Base-by-base conservation (phyloP, 2,888 invertebrate species). In the Philereme vetulata region DNA sequence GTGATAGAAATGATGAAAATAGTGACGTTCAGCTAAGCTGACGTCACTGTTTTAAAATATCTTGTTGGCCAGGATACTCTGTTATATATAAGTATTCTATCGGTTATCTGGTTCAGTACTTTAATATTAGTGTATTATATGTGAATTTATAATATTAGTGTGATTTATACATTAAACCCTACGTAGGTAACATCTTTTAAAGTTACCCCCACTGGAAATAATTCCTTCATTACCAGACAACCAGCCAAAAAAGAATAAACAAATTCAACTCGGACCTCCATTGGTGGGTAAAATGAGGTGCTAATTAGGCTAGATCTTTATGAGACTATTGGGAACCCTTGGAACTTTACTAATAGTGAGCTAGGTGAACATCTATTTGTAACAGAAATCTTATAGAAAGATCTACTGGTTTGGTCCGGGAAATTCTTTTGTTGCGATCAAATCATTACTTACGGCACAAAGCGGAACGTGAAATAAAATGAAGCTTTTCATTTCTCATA, bases 401-500 rank as follows among this genome's bases (percentile, higher is more conserved):
- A 21, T 44, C 21, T 4, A 21, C 44, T 44, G 44, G 6, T 21
- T 11, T 0, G 43, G 10, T 44, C 4, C 21, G 21, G 3, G 5
- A 7, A 7, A 6, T 21, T 21, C 4, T 44, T 44, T 44, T 21
- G 21, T 44, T 44, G 21, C 21, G 44, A 44, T 11, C 4, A 7
- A 44, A 44, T 42, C 42, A 0, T 35, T n/a, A 40, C 40, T n/a
- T 9, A 40, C 42, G 7, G 11, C 2, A 44, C 34, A 46, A 46
- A 33, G n/a, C 32, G 8, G 32, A 7, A 45, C 21, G 45, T n/a
- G 34, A 36, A 43, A 48, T 51, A 10, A 59, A 52, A 52, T 42
- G 34, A 53, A 56, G 51, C 36, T 54, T 58, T 56, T 49, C 46
- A 62, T 59, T 54, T 42, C 53, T 49, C 46, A 8, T 46, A 38